phyloP scores from a whole-genome alignment of 2,797 vertebrate genomes.

The Halcyon badia region DNA sequence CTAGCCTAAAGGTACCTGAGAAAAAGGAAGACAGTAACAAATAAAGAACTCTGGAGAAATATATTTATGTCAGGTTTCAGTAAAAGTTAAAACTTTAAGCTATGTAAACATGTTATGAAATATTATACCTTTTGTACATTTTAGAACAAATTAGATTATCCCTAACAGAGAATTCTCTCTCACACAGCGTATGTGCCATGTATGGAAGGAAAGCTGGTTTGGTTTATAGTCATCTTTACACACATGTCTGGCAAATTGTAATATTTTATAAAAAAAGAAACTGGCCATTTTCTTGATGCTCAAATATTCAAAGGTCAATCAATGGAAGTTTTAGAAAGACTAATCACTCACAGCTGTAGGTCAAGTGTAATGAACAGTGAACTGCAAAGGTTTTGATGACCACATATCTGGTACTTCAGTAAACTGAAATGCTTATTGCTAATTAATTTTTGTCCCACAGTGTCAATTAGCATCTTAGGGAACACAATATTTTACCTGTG shows the following conservation, averaged over 20 bases:
- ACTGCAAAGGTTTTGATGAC: not conserved
- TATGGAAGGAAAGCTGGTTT: not conserved
- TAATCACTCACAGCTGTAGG: not conserved
- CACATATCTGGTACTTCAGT: not conserved
- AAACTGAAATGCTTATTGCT: not conserved
- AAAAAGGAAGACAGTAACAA: not conserved
- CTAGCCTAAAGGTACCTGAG: not conserved
- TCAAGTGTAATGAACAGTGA: not conserved
- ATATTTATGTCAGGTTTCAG: not conserved
- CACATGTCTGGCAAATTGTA: not conserved
- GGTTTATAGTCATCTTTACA: not conserved
- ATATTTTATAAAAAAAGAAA: not conserved
- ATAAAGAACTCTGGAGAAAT: not conserved
- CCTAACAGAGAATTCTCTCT: not conserved
- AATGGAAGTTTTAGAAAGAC: not conserved
- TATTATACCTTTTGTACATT: not conserved
- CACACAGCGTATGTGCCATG: not conserved
- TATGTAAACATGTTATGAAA: not conserved
- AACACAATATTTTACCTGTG: not conserved
- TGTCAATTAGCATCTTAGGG: not conserved
- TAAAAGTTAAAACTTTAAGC: not conserved
- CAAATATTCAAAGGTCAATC: not conserved
- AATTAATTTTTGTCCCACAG: not conserved
- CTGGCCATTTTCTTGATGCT: fast-evolving
- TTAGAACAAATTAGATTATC: not conserved